Base-by-base conservation (phyloP, 2,113 vertebrate species). In the Forbesichthys papilliferus region DNA sequence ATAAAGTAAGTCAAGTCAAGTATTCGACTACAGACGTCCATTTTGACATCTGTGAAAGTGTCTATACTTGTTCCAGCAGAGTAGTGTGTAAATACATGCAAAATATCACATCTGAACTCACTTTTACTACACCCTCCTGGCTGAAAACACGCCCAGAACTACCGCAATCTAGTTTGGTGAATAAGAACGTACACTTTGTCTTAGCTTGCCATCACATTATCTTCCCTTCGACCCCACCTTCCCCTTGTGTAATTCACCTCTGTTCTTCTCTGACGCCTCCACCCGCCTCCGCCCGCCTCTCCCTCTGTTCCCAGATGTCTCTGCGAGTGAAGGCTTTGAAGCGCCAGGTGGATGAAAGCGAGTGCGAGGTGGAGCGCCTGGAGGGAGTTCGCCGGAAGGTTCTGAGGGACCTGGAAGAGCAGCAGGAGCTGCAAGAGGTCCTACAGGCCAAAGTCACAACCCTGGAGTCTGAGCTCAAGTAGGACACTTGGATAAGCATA, bases 301-400 rank as follows among this genome's bases (percentile, higher is more conserved):
- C 71, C 63, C 69, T 72, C 68, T 58, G 0, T 61, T 52, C 68
- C 12, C 88, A 98, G 97, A 90, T 98, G 71, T 92, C 93, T 82
- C 85, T 99, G 79, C 90, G 93, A 5, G 95, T 99, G 82, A 99
- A 99, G 86, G 95, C 95, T 18, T 81, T 99, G 89, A 99, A 99
- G 86, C 89, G 97, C 10, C 96, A 97, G 79, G 86, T 98, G 75
- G 97, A 99, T 2, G 95, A 98, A 80, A 94, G 95, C 0, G 96
- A 98, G 83, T 93, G 94, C 16, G 97, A 99, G 84, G 95, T 99
- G 12, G 97, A 98, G 92, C 91, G 96, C 1, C 78, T 99, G 79
- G 97, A 98, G 12, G 86, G 93, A 0, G 84, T 95, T 33, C 92
- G 95, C 61, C 93, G 95, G 77, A 99, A 99, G 84, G 87, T 93